Base-by-base conservation (phyloP, 2,113 vertebrate genomes). In the Dipodomys merriami region DNA sequence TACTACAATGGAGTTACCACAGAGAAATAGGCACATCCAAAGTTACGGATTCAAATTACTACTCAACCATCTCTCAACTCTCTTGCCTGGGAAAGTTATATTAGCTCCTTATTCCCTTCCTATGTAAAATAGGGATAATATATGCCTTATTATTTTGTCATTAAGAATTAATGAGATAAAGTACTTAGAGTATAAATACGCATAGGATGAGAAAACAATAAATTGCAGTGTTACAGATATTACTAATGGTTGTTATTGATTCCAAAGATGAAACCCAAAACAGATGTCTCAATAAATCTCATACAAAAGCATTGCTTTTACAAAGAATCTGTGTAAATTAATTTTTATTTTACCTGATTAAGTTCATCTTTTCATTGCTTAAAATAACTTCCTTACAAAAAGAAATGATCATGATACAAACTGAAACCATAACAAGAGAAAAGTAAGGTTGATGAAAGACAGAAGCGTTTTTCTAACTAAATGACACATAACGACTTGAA, bases 361-460 rank as follows among this genome's bases (percentile, higher is more conserved):
- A 88, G 19, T 73, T 67, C 57, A 7, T 53, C 23, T 72, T 92
- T 77, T 46, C n/a, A 73, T 6, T 74, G 6, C 9, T 84, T 60
- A 80, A 91, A 88, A 73, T 60, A 29, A 22, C 46, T 88, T 91
- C 19, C 64, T 88, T 76, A 91, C 22, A 88, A 91, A 83, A 79
- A 64, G 7, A 69, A 88, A 57, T 80, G 10, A 91, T 88, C 25
- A 44, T 88, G 35, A 88, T 35, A 62, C 5, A 67, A 29, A 53
- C 33, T 74, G 69, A 94, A 35, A 88, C 19, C 73, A 64, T 39
- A 83, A 73, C 3, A 83, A 88, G 60, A 69, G 33, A 9, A 80
- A 74, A 83, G 39, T 67, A 57, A 57, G 53, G 53, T 8, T 91
- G 19, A 10, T 6, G 30, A 79, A 83, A 84, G 30, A 20, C 69